These are phyloP conservation scores for Raphicerus campestris DNA, from an alignment of 2,113 vertebrate genomes.

Conservation along the genomic window DNA sequence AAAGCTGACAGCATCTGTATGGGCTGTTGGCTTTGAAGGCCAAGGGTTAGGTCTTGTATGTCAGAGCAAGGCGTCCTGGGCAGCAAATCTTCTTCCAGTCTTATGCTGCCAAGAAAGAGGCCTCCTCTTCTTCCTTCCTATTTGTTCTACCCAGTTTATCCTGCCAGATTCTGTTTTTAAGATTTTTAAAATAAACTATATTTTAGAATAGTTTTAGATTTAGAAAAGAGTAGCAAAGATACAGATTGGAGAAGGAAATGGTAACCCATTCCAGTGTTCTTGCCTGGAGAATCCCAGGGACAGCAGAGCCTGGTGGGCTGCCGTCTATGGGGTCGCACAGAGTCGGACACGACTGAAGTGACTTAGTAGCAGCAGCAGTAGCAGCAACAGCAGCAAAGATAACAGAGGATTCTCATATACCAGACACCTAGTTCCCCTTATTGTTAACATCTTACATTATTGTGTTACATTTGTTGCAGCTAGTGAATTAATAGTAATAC, in stretches of 20 bases:
- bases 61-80: not conserved
- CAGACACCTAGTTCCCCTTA: fast-evolving
- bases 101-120: not conserved
- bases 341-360: too few species aligned
- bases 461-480: not conserved
- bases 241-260: not conserved
- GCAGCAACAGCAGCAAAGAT: too few species aligned
- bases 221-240: not conserved
- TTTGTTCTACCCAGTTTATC: not conserved
- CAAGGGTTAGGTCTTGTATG: not conserved
- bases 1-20: not conserved
- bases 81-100: not conserved
- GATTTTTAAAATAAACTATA: not conserved
- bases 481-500: not conserved
- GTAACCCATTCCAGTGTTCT: too few species aligned
- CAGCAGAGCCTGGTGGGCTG: too few species aligned
- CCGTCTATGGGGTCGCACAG: too few species aligned
- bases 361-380: too few species aligned
- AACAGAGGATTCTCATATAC: not conserved
- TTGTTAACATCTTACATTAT: not conserved
- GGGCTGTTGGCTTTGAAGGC: not conserved
- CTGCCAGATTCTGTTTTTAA: not conserved
- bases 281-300: too few species aligned
- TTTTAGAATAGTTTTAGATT: not conserved
- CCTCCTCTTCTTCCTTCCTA: not conserved